phyloP scores from a whole-genome alignment of 2,797 vertebrate species.

The Philypnodon macrostomus region DNA sequence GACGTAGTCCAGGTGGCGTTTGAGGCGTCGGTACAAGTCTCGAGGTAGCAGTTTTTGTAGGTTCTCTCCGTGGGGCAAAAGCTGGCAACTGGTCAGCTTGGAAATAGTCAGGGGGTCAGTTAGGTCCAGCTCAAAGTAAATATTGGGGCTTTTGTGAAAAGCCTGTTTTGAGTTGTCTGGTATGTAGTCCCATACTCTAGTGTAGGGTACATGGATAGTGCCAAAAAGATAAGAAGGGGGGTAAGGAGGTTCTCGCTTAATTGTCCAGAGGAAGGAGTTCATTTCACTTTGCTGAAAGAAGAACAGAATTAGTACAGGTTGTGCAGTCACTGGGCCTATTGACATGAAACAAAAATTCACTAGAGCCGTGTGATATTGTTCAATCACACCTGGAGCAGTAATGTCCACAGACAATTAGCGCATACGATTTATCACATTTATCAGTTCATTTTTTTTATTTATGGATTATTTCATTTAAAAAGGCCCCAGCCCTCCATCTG shows the following conservation, averaged over 20 bases:
- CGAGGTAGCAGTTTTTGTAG: constrained; percentile 85
- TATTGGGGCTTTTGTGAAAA: constrained; percentile 81
- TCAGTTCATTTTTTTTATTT: too few relatives aligned
- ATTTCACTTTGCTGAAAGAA: constrained; percentile 84
- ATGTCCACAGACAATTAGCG: too few relatives aligned
- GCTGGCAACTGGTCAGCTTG: constrained; percentile 85
- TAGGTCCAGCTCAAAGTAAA: constrained; percentile 90
- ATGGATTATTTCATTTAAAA: too few relatives aligned
- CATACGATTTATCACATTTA: constrained; percentile 1
- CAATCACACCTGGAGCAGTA: too few relatives aligned
- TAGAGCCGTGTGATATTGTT: too few relatives aligned
- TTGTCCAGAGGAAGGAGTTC: constrained; percentile 90
- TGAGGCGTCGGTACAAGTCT: constrained; percentile 84
- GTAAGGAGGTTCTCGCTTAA: constrained; percentile 75
- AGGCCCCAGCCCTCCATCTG: too few relatives aligned
- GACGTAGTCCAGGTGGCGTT: constrained; percentile 86
- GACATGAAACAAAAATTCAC: too few relatives aligned
- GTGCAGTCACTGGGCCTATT: too few relatives aligned
- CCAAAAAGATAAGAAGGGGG: constrained; percentile 88
- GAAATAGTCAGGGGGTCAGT: constrained; percentile 85
- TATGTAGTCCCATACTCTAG: constrained; percentile 88
- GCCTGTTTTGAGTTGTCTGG: constrained; percentile 86
- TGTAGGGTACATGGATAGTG: constrained; percentile 89
- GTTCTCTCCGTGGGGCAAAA: constrained; percentile 84
- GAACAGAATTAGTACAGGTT: too few relatives aligned